phyloP scores from a whole-genome alignment of 2,888 invertebrate genomes.

The Drosophila seclusa region DNA sequence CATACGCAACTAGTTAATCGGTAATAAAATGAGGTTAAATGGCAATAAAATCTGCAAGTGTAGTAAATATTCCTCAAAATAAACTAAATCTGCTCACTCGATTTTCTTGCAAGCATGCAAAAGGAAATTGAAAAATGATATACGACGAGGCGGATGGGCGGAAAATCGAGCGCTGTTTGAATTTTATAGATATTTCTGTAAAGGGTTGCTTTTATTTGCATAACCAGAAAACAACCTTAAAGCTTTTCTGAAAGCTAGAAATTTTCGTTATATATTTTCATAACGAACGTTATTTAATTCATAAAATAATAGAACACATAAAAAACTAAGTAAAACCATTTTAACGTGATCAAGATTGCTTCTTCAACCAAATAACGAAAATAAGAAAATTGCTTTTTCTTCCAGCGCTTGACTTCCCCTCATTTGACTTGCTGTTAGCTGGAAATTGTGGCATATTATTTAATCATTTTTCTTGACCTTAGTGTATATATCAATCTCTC shows the following conservation, averaged over 20 bases:
- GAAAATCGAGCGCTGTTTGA: slow-evolving; percentile 1
- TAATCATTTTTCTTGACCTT: background rate
- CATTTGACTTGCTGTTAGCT: background rate
- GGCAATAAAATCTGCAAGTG: slow-evolving; percentile 2
- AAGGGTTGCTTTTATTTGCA: slow-evolving; percentile 21
- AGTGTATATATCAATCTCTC: background rate
- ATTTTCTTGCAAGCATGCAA: slow-evolving; percentile 22
- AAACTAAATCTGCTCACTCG: background rate
- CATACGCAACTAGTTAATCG: background rate
- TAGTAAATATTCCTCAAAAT: background rate
- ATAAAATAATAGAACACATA: background rate
- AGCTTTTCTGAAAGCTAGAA: background rate
- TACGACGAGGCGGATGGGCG: slow-evolving; percentile 28
- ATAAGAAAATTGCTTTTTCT: background rate
- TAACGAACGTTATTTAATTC: background rate
- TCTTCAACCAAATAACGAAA: too few relatives aligned
- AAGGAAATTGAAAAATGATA: slow-evolving; percentile 63
- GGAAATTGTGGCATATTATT: background rate
- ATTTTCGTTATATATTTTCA: background rate
- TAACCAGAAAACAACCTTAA: slow-evolving; percentile 14
- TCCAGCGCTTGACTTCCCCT: background rate
- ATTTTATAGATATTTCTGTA: slow-evolving; percentile 10
- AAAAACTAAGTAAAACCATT: background rate
- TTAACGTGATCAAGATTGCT: background rate
- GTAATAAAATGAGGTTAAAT: background rate